These are phyloP conservation scores for Rhombomys opimus DNA, from an alignment of 2,113 vertebrate genomes.

Conservation along the genomic window DNA sequence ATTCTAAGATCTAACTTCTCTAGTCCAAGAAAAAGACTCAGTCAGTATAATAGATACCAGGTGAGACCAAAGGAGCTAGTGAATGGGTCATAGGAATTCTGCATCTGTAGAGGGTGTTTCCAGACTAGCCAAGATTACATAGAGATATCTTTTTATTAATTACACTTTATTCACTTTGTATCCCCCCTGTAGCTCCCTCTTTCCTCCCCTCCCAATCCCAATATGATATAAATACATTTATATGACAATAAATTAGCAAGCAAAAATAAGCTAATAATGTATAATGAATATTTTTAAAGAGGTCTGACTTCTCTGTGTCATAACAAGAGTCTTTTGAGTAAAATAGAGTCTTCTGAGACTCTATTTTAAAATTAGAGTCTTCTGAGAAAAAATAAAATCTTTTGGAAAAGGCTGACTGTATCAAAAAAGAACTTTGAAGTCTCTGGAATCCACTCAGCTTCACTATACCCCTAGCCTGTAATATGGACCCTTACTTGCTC, in stretches of 20 bases:
- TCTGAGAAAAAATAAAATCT: background rate
- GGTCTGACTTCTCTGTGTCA: background rate
- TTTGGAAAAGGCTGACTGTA: background rate
- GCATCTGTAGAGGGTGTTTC: background rate
- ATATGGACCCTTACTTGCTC: background rate
- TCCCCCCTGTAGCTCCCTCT: too few relatives aligned
- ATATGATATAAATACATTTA: too few relatives aligned
- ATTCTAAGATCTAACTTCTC: background rate
- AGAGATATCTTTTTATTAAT: too few relatives aligned
- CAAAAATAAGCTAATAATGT: background rate
- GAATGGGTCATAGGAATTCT: background rate
- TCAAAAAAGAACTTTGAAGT: background rate
- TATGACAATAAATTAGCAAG: background rate
- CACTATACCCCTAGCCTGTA: background rate
- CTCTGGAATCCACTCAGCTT: background rate
- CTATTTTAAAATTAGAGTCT: background rate
- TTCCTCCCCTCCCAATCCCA: too few relatives aligned
- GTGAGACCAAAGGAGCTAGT: background rate
- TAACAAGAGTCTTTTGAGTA: too few relatives aligned
- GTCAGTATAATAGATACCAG: slow-evolving; percentile 16
- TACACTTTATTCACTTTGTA: too few relatives aligned
- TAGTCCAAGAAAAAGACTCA: slow-evolving; percentile 47
- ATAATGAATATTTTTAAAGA: background rate
- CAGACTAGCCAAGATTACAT: background rate
- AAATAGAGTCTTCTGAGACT: background rate